Evolutionary conservation across 2,113 vertebrate species (phyloP), one percentile per base, ranked within the genome.

Genomic region (Paraplagusia blochii): DNA sequence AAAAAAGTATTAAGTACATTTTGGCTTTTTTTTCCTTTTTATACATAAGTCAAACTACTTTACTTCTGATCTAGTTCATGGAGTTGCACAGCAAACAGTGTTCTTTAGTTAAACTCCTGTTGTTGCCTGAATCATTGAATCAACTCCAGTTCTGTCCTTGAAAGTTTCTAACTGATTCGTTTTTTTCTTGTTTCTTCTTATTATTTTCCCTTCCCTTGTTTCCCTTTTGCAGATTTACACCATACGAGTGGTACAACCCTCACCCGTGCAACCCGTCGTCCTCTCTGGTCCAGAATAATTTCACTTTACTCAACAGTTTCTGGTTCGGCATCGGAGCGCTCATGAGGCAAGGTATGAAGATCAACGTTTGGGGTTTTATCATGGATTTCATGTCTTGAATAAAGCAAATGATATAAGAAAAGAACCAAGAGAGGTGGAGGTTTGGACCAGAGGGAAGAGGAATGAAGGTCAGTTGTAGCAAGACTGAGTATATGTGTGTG

Each of bases 241-340:
- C 97, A 4, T 98, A 98, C 53, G 96, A 99, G 85, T 98, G 97
- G 97, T 97, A 98, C 90, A 98, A 98, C 76, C 96, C 97, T 55
- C 95, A 99, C 80, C 93, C 94, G 3, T 99, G 97, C 92, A 98
- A 97, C 87, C 94, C 95, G 19, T 94, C 96, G 65, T 95, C 97
- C 34, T 94, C 95, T 48, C 93, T 98, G 67, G 91, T 98, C 89
- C 95, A 98, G 91, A 99, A 99, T 93, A 98, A 96, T 90, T 99
- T 99, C 91, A 99, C 96, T 77, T 91, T 99, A 74, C 93, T 98
- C 77, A 98, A 99, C 89, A 98, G 97, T 89, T 96, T 99, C 92
- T 99, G 97, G 97, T 99, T 99, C 88, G 96, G 95, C 80, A 93
- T 99, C 80, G 95, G 95, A 90, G 97, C 97, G 80, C 96, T 99